Evolutionary conservation across 2,888 invertebrate species (phyloP).

Genomic region (Linnaemya vulpina): DNA sequence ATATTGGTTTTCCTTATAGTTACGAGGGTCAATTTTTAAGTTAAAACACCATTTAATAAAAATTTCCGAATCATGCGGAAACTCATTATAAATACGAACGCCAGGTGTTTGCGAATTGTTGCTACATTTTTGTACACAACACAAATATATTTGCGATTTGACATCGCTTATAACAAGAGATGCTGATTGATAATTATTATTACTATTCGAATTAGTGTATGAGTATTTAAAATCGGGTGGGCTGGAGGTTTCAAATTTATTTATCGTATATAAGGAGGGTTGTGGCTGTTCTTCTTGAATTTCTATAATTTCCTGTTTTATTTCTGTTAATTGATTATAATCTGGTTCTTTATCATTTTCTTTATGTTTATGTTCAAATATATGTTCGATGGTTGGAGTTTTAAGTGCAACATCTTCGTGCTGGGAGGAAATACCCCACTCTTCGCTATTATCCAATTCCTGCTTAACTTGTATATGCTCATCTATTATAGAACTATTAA

Average conservation of each 20-base stretch:
- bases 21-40: slow-evolving; percentile 74
- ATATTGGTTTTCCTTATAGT: slow-evolving; percentile 73
- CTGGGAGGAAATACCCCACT: slow-evolving; percentile 2
- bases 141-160: slow-evolving; percentile 63
- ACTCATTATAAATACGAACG: slow-evolving; percentile 71
- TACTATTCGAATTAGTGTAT: neutral
- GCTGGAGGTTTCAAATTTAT: slow-evolving; percentile 26
- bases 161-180: slow-evolving; percentile 59
- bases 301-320: slow-evolving; percentile 52
- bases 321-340: slow-evolving; percentile 11
- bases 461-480: slow-evolving; percentile 59
- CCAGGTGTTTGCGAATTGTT: slow-evolving; percentile 55
- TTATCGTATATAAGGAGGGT: slow-evolving; percentile 24
- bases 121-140: slow-evolving; percentile 72
- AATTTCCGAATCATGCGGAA: slow-evolving; percentile 73
- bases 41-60: slow-evolving; percentile 75
- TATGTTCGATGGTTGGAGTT: slow-evolving; percentile 1
- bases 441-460: slow-evolving; percentile 56
- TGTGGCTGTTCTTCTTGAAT: slow-evolving; percentile 48
- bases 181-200: neutral
- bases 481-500: slow-evolving; percentile 26
- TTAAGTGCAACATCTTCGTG: neutral
- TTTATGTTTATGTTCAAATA: slow-evolving; percentile 27
- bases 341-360: slow-evolving; percentile 1
- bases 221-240: slow-evolving; percentile 8